Evolutionary conservation across 1,140 invertebrate genomes (phyloP).

Genomic region (Tetragnatha versicolor): DNA sequence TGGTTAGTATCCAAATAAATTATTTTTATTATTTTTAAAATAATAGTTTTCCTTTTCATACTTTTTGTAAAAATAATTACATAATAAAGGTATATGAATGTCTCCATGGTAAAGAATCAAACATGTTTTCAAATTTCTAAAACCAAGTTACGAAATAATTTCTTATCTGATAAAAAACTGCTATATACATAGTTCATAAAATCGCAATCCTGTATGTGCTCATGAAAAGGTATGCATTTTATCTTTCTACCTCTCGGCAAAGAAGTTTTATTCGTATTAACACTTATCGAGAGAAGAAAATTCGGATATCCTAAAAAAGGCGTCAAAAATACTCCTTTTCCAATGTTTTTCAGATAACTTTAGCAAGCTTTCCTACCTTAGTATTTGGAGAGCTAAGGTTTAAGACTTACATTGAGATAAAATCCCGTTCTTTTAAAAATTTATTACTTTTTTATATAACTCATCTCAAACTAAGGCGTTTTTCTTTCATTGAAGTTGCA

Average conservation of each 20-base stretch:
- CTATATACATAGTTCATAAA: no score
- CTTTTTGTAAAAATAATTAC: no score
- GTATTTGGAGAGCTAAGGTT: not conserved
- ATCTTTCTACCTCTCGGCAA: not conserved
- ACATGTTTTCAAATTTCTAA: no score
- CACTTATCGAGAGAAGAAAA: not conserved
- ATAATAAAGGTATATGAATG: no score
- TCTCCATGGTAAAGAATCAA: no score
- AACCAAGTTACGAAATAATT: no score
- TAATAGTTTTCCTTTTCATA: no score
- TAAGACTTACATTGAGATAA: not conserved
- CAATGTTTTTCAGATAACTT: constrained; percentile 4
- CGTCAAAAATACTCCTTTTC: not conserved
- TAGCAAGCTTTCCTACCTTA: constrained; percentile 4
- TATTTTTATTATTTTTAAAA: no score
- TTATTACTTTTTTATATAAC: constrained; percentile 22
- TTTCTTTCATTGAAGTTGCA: constrained; percentile 5
- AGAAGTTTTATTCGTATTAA: constrained; percentile 13
- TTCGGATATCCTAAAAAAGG: not conserved
- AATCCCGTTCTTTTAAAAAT: not conserved
- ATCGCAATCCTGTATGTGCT: no score
- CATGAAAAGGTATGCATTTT: no score
- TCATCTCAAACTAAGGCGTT: not conserved
- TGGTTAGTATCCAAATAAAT: no score
- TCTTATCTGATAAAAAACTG: no score